Percentiles rank a stretch among this genome's conserved stretches.
Evolutionary conservation across 2,888 invertebrate species (phyloP).

Genomic region (Andrena praecox): DNA sequence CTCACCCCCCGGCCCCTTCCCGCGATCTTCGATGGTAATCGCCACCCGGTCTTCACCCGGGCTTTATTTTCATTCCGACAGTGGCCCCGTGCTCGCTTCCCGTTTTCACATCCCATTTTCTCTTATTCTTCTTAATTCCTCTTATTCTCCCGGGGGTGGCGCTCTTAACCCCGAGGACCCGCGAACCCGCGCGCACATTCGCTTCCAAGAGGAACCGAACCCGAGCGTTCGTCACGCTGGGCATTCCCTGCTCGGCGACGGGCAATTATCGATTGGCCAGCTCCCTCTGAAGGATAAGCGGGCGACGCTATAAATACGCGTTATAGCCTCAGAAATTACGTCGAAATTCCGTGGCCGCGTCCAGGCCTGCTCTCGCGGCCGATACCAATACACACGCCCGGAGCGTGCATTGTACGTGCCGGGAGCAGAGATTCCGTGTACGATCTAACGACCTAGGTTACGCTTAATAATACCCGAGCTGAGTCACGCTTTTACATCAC

Average conservation of each 20-base stretch:
- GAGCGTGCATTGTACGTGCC: slow-evolving; percentile 8
- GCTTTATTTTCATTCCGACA: slow-evolving; percentile 16
- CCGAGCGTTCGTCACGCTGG: not conserved
- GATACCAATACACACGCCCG: slow-evolving; percentile 29
- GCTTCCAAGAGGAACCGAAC: not conserved
- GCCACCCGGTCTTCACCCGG: not conserved
- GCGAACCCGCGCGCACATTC: not conserved
- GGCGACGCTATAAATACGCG: no score
- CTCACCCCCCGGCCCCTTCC: not conserved
- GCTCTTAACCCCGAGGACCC: not conserved
- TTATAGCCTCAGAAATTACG: not conserved
- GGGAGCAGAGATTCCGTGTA: slow-evolving; percentile 22
- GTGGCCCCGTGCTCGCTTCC: not conserved
- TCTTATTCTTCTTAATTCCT: not conserved
- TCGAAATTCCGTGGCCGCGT: not conserved
- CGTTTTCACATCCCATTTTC: not conserved
- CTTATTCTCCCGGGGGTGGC: not conserved
- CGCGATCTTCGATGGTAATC: slow-evolving; percentile 9
- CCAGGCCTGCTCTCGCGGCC: not conserved
- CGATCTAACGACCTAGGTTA: slow-evolving; percentile 40
- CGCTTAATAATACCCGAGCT: slow-evolving; percentile 49
- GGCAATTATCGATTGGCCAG: no score
- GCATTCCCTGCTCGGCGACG: no score
- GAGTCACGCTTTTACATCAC: slow-evolving; percentile 49
- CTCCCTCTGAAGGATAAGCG: no score